Base-by-base conservation (phyloP, 1,140 invertebrate species). In the Myzus persicae region DNA sequence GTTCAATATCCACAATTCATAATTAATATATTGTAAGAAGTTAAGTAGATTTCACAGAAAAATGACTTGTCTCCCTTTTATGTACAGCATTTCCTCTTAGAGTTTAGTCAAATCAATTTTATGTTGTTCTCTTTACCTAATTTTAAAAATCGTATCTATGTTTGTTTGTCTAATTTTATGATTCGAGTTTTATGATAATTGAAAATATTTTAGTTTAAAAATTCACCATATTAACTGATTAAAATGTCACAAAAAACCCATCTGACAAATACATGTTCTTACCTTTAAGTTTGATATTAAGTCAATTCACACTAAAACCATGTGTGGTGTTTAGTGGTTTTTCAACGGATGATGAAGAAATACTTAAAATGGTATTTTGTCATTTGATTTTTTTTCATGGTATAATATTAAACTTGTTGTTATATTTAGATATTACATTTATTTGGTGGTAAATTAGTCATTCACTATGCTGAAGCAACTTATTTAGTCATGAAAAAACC, bases 401-500 rank as follows among this genome's bases (percentile, higher is more conserved):
- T 90, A 22, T 51, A 51, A 51, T 36, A 38, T 38, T 89, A 89
- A 51, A 44, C 18, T 18, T 46, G 6, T 67, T 76, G 24, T 67
- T 24, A 44, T 91, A 11, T 82, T 20, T 95, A 98, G 97, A 96
- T 96, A 94, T 96, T 97, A 9, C 94, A 95, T 93, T 96, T 97
- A 95, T 96, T 99, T 38, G 98, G 98, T 51, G 98, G 98, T 20
- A 96, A 96, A 22, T 95, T 99, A 42, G 97, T 97, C 22, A 96
- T 96, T 51, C 96, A 96, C 93, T 94, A 95, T 93, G 94, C 95
- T 14, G 97, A 98, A 94, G 98, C 98, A 26, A 99, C 98, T 2
- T 98, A 99, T 95, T 95, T 99, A n/a, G 96, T 99, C 2, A 97
- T 98, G 96, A 95, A 95, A 42, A 95, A 96, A 84, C 96, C 98